Conservation (phyloP, 2,113 vertebrate genomes). For the Cnemophilus loriae region DNA sequence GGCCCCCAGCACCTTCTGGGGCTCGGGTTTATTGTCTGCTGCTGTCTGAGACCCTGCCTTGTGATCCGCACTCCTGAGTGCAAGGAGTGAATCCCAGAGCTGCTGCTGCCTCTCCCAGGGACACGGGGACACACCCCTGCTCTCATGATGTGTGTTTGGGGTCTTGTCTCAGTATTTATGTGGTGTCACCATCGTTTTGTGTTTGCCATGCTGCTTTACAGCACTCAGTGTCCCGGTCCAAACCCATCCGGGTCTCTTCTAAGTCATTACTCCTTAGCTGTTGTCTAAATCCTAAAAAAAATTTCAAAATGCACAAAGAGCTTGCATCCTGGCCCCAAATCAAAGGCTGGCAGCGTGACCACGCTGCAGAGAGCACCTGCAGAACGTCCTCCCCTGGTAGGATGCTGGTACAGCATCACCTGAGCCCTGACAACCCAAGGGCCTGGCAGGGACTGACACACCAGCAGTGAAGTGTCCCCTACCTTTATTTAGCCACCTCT, state of each 20-base stretch:
- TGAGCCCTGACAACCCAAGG: not conserved
- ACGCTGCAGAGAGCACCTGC: not conserved
- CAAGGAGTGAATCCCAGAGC: not conserved
- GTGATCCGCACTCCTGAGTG: accelerated
- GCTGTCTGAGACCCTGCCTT: not conserved
- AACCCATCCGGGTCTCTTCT: not conserved
- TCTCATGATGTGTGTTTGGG: accelerated
- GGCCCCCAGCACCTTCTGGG: not conserved
- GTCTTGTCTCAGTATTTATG: not conserved
- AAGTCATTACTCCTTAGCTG: not conserved
- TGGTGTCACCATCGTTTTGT: not conserved
- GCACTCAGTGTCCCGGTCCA: not conserved
- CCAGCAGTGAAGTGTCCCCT: accelerated
- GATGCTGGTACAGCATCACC: not conserved
- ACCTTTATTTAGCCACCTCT: accelerated
- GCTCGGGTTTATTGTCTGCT: not conserved
- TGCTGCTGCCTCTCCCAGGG: not conserved
- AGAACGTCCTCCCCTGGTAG: not conserved
- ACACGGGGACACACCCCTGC: accelerated
- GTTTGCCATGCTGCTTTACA: not conserved
- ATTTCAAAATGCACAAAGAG: accelerated
- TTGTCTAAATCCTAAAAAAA: not conserved
- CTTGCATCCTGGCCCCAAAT: not conserved
- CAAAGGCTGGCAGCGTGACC: accelerated
- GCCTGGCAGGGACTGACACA: accelerated